phyloP scores from a whole-genome alignment of 2,113 vertebrate genomes.

The Trogon melanurus region DNA sequence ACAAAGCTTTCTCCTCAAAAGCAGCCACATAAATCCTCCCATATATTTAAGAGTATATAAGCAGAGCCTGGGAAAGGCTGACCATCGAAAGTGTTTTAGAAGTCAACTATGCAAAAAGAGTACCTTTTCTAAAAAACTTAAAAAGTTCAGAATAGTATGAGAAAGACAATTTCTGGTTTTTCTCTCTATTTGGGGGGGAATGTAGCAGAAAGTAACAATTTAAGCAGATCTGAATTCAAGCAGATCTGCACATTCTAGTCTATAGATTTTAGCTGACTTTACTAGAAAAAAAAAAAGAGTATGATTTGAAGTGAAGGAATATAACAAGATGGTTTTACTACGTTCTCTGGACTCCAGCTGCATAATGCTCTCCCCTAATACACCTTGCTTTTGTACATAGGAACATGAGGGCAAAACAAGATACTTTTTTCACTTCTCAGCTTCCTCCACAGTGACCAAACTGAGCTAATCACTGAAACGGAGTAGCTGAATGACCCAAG shows the following conservation, averaged over 20 bases:
- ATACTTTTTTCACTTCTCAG: neutral
- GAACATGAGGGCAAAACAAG: neutral
- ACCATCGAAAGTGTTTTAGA: accelerated
- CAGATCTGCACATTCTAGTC: neutral
- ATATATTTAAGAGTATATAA: accelerated
- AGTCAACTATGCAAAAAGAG: neutral
- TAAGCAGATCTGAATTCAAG: neutral
- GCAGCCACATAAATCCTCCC: neutral
- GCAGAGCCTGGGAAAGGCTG: neutral
- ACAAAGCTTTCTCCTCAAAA: neutral
- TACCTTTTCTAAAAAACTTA: neutral
- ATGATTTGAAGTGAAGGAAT: neutral
- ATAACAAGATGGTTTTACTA: neutral
- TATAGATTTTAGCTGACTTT: neutral
- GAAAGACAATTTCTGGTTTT: neutral
- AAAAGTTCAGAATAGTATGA: neutral
- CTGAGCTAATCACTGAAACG: neutral
- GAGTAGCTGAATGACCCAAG: neutral
- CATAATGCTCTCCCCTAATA: neutral
- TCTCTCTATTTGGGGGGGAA: neutral
- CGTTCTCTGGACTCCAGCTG: neutral
- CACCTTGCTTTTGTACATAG: neutral
- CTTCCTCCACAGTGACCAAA: neutral
- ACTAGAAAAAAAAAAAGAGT: neutral
- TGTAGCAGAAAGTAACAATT: neutral